Evolutionary conservation across 2,797 vertebrate species (phyloP).

Genomic region (Holocentrus rufus): DNA sequence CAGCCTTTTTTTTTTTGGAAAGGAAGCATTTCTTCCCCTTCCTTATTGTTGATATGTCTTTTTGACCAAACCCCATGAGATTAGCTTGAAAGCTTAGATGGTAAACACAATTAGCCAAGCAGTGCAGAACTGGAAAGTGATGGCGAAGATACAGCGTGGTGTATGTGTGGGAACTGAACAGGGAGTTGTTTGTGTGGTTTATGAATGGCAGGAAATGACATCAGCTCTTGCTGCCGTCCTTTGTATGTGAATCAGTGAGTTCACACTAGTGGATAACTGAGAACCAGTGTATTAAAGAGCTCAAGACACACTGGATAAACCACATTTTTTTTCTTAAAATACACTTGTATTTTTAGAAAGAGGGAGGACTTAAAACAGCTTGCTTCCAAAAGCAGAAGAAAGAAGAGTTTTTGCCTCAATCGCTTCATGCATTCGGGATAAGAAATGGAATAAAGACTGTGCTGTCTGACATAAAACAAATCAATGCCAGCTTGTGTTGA

Average conservation of each 20-base stretch:
- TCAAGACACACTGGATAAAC: constrained; percentile 48
- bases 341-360: constrained; percentile 46
- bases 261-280: constrained; percentile 42
- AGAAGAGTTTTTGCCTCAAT: constrained; percentile 8
- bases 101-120: constrained; percentile 69
- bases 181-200: constrained; percentile 80
- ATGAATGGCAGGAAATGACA: constrained; percentile 87
- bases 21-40: constrained; percentile 67
- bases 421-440: not conserved
- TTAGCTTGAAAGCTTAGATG: constrained; percentile 65
- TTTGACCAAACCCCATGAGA: constrained; percentile 59
- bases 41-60: constrained; percentile 58
- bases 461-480: constrained; percentile 1
- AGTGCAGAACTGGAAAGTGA: constrained; percentile 56
- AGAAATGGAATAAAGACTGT: constrained; percentile 16
- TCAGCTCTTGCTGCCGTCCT: constrained; percentile 74
- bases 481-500: constrained; percentile 12
- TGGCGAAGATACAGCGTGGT: constrained; percentile 59
- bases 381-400: constrained; percentile 20
- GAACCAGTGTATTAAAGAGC: constrained; percentile 52
- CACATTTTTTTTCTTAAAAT: constrained; percentile 48
- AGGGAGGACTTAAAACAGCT: constrained; percentile 17
- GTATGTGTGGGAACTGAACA: constrained; percentile 81
- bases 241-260: constrained; percentile 70
- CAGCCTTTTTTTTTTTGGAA: constrained; percentile 55